These are phyloP conservation scores for Pyrocephalus nanus DNA, from an alignment of 2,797 vertebrate genomes.

Conservation along the genomic window DNA sequence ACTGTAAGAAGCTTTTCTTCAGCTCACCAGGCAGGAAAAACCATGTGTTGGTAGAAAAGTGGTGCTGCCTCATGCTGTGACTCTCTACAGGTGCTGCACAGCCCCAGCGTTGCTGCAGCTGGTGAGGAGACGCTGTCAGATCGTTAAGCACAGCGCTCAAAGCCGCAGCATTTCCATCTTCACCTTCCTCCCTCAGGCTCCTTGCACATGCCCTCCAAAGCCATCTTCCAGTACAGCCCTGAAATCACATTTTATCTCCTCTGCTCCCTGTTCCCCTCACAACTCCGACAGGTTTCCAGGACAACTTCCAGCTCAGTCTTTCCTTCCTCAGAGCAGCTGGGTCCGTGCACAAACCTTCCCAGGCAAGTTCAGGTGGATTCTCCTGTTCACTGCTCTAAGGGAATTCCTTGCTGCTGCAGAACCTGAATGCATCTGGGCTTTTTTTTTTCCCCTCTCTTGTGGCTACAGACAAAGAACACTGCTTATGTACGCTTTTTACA, in stretches of 20 bases:
- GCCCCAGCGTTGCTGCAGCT: neutral
- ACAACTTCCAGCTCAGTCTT: neutral
- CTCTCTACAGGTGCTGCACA: constrained; percentile 39
- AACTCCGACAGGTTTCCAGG: neutral
- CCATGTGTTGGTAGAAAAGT: constrained; percentile 11
- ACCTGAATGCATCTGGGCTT: neutral
- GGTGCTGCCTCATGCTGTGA: constrained; percentile 6
- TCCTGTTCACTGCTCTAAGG: neutral
- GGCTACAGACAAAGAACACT: neutral
- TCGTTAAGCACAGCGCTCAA: constrained; percentile 27
- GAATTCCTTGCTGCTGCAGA: neutral
- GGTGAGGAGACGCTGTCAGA: constrained; percentile 36
- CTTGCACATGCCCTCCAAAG: neutral
- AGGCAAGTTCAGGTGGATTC: neutral
- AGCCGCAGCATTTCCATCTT: neutral
- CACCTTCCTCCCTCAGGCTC: constrained; percentile 11
- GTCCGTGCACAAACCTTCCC: neutral
- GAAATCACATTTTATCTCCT: neutral
- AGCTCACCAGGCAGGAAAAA: constrained; percentile 20
- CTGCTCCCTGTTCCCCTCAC: neutral
- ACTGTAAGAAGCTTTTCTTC: neutral
- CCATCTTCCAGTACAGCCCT: neutral
- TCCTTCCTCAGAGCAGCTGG: neutral
- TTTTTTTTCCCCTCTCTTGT: accelerated
- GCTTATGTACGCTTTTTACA: neutral